Evolutionary conservation across 1,140 invertebrate species (phyloP).

Genomic region (Drosophila melanica): DNA sequence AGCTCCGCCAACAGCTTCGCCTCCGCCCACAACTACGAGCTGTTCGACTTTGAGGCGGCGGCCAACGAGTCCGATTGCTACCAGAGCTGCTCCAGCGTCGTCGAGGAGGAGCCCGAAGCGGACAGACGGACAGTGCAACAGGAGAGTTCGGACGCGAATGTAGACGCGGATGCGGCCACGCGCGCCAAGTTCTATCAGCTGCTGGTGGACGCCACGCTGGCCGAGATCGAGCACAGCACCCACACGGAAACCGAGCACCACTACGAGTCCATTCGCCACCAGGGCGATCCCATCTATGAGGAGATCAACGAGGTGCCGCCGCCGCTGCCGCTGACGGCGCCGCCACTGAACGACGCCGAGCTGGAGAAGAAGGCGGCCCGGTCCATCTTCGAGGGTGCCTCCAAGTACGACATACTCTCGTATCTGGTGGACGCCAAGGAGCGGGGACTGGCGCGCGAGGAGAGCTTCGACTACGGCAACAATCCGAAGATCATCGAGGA

Average conservation of each 20-base stretch:
- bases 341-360: conserved; percentile 88
- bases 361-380: conserved; percentile 87
- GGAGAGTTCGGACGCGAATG: conserved; percentile 3
- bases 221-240: conserved; percentile 86
- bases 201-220: conserved; percentile 87
- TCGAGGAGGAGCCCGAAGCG: conserved; percentile 37
- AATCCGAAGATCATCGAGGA: conserved; percentile 85
- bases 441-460: conserved; percentile 87
- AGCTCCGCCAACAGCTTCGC: conserved; percentile 85
- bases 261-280: conserved; percentile 90
- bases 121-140: background rate
- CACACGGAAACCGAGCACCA: conserved; percentile 87
- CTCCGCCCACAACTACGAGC: conserved; percentile 84
- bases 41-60: conserved; percentile 83
- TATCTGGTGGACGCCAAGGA: conserved; percentile 94
- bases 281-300: conserved; percentile 93
- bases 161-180: conserved; percentile 84
- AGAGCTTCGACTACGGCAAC: conserved; percentile 87
- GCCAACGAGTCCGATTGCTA: conserved; percentile 87
- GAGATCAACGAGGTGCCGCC: conserved; percentile 92
- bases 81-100: conserved; percentile 86
- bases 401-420: conserved; percentile 94
- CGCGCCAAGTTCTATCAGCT: conserved; percentile 89
- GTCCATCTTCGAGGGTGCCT: conserved; percentile 93
- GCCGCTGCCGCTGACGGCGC: conserved; percentile 89